Evolutionary conservation across 2,113 vertebrate species (phyloP), one percentile per base, ranked within the genome.

Genomic region (Macaca nemestrina): DNA sequence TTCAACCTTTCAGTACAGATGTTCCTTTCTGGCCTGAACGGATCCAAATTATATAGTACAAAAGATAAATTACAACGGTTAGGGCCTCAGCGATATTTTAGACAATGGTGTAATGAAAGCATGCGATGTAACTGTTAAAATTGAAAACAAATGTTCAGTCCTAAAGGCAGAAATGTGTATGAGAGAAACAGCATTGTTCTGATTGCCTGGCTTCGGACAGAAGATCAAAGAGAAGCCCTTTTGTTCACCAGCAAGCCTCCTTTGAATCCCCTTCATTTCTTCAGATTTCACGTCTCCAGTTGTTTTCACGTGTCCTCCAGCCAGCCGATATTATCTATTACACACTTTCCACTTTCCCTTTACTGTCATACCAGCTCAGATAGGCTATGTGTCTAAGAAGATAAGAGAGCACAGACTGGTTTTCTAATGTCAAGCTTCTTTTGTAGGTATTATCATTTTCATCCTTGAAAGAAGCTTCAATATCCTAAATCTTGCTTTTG

Each of bases 11-110:
- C 98, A 40, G 86, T 98, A 98, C 98, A 99, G 98, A 99, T 99
- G 99, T 98, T 99, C 97, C 95, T 98, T 92, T 93, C 98, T 98
- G 98, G 98, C 98, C 98, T 17, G 97, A 97, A 48, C 95, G 70
- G 97, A 98, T 99, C 98, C 97, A 94, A 98, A 98, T 99, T 98
- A 98, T 88, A 52, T 17, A n/a, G 97, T 97, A 99, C 98, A 99
- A 98, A 99, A 96, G 98, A 98, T 98, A 98, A 98, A 99, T 99
- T 98, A 99, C 96, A 98, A 96, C 86, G 2, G 94, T 97, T 98
- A 96, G 96, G 91, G 98, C 98, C 98, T 76, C 64, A 40, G 98
- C 81, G 89, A 97, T 98, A 96, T 98, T 98, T 98, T 13, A 98
- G 98, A 99, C 98, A 99, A 99, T 99, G 97, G 98, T 95, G 91